Evolutionary conservation across 2,797 vertebrate species (phyloP).

Genomic region (Hydrolagus colliei): DNA sequence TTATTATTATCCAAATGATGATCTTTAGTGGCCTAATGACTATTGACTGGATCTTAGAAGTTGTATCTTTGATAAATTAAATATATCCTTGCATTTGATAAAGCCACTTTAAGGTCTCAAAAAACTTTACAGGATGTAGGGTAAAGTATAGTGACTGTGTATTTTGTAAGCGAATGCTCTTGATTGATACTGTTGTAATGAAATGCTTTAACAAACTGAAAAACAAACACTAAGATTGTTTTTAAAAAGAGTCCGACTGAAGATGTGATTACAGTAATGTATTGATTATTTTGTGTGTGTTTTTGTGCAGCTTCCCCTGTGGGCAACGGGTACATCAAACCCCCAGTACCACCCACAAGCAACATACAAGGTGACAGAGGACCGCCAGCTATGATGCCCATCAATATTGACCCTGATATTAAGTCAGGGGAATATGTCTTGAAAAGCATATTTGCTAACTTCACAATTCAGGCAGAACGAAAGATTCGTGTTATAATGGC

Average conservation of each 20-base stretch:
- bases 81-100: too few relatives aligned
- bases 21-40: too few relatives aligned
- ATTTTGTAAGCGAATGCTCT: too few relatives aligned
- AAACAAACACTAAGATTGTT: neutral
- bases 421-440: conserved; percentile 92
- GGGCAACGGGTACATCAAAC: conserved; percentile 90
- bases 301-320: conserved; percentile 76
- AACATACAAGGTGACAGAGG: conserved; percentile 80
- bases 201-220: neutral
- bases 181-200: neutral
- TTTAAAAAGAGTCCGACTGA: neutral
- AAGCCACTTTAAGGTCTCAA: too few relatives aligned
- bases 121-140: too few relatives aligned
- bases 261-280: neutral
- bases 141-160: too few relatives aligned
- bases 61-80: too few relatives aligned
- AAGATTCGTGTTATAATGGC: conserved; percentile 97
- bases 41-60: too few relatives aligned
- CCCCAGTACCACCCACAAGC: conserved; percentile 72
- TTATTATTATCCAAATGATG: too few relatives aligned
- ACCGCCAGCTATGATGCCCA: conserved; percentile 78
- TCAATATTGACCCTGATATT: conserved; percentile 88
- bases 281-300: conserved; percentile 11
- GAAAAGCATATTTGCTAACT: conserved; percentile 93
- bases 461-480: conserved; percentile 79